A percentile compares a stretch with the other conserved stretches of the same genome.
Conservation (phyloP, 1,140 invertebrate genomes). For the Drosophila pallidifrons region DNA sequence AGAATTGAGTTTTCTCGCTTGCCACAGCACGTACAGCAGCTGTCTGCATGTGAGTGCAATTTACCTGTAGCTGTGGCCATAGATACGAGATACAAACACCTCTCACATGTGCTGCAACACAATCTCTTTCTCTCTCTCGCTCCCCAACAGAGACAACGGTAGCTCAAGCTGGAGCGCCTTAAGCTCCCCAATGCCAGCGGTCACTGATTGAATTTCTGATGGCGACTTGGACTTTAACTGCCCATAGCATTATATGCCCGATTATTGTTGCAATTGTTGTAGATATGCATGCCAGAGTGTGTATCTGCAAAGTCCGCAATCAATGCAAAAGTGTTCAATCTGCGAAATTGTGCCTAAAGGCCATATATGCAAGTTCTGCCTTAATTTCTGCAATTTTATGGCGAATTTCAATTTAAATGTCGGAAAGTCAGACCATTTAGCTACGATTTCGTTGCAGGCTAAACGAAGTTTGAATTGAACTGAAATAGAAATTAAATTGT, state of each 20-base stretch:
- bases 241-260: constrained; percentile 4
- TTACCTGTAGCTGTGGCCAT: constrained; percentile 24
- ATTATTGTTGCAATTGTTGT: constrained; percentile 18
- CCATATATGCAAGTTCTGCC: constrained; percentile 19
- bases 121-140: not conserved
- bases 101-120: constrained; percentile 38
- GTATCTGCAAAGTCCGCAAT: not conserved
- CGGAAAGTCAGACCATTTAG: not conserved
- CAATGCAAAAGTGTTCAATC: constrained; percentile 12
- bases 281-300: no score
- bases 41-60: constrained; percentile 13
- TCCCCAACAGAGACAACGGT: not conserved
- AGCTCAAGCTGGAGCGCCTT: not conserved
- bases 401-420: not conserved
- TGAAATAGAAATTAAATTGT: not conserved
- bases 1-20: constrained; percentile 46
- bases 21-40: constrained; percentile 37
- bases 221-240: constrained; percentile 12
- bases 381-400: constrained; percentile 18
- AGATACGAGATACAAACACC: constrained; percentile 38
- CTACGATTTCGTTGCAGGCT: not conserved
- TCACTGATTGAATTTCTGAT: constrained; percentile 30
- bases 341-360: constrained; percentile 29
- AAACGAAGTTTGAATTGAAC: not conserved
- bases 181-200: constrained; percentile 8